Evolutionary conservation across 2,888 invertebrate species (phyloP).

Genomic region (Acleris laterana): DNA sequence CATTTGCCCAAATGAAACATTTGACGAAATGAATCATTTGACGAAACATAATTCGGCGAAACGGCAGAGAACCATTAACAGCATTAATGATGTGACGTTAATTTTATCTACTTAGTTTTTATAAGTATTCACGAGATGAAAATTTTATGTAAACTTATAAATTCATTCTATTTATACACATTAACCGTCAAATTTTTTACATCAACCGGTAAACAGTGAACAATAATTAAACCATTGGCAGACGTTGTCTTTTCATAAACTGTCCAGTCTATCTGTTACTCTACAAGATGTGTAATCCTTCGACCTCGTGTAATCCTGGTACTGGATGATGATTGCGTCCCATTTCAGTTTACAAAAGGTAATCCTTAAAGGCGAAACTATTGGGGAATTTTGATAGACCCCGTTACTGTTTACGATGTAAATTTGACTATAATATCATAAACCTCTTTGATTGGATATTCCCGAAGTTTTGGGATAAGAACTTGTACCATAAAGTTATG

Average conservation of each 20-base stretch:
- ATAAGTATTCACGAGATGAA: no score
- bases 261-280: constrained; percentile 35
- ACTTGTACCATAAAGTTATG: constrained; percentile 44
- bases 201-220: no score
- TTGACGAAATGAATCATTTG: no score
- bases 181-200: no score
- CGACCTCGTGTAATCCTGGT: constrained; percentile 75
- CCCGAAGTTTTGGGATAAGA: constrained; percentile 67
- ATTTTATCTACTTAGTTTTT: no score
- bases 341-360: constrained; percentile 84
- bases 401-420: constrained; percentile 81
- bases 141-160: no score
- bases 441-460: constrained; percentile 80
- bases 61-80: no score
- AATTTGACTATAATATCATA: constrained; percentile 81
- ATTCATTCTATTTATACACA: no score
- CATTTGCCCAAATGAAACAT: no score
- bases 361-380: constrained; percentile 80
- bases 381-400: constrained; percentile 70
- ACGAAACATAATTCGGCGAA: no score
- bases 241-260: not conserved
- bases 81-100: no score
- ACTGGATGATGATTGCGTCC: constrained; percentile 82
- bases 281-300: constrained; percentile 52
- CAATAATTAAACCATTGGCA: not conserved